These are phyloP conservation scores for Eristalis pertinax DNA, from an alignment of 2,888 invertebrate species.

Conservation along the genomic window DNA sequence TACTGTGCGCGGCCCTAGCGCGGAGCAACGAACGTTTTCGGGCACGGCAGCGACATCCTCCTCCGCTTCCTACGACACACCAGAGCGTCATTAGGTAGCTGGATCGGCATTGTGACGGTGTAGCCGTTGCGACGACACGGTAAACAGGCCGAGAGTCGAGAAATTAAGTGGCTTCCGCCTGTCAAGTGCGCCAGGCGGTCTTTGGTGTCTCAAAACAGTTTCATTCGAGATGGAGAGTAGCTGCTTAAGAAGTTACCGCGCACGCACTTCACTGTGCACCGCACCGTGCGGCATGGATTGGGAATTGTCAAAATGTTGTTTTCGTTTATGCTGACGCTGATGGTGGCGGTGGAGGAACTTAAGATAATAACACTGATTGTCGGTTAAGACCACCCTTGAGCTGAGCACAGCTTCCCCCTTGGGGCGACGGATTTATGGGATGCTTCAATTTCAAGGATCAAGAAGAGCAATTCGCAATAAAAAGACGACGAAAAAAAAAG, in stretches of 20 bases:
- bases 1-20: constrained; percentile 29
- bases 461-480: constrained; percentile 18
- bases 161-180: constrained; percentile 72
- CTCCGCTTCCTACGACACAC: constrained; percentile 56
- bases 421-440: constrained; percentile 10
- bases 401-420: constrained; percentile 33
- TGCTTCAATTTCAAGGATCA: constrained; percentile 18
- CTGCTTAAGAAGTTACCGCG: constrained; percentile 57
- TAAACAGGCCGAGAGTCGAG: constrained; percentile 54
- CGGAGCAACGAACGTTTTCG: constrained; percentile 49
- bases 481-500: not conserved
- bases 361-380: constrained; percentile 62
- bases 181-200: constrained; percentile 62
- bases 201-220: constrained; percentile 65
- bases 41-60: constrained; percentile 29
- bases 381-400: constrained; percentile 63
- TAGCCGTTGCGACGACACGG: constrained; percentile 28
- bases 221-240: constrained; percentile 50
- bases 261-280: constrained; percentile 34
- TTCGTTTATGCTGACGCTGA: constrained; percentile 29
- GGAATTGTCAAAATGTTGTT: constrained; percentile 47
- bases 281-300: constrained; percentile 17
- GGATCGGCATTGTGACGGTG: not conserved
- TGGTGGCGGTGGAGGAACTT: constrained; percentile 1
- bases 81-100: constrained; percentile 25